Base-by-base conservation (phyloP, 2,797 vertebrate species). In the Neomorphus geoffroyi region DNA sequence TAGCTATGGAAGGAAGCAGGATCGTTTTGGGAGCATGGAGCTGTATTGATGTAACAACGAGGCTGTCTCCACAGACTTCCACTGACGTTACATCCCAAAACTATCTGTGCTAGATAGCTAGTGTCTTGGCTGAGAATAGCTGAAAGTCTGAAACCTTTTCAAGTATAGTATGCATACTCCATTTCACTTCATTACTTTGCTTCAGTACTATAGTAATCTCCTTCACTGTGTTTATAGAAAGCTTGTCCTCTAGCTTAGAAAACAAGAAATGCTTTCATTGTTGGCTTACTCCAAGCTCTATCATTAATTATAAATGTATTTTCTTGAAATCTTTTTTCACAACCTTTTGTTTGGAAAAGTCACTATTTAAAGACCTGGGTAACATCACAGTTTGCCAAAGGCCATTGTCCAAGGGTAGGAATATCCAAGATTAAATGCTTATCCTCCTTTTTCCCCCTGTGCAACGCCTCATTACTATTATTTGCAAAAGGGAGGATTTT, bases 191-290 rank as follows among this genome's bases (percentile, higher is more conserved):
- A 91, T 87, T 66, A 33, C 67, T 65, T 92, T 87, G 54, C 75
- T 87, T 94, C 92, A 82, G 96, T 90, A 78, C 37, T 46, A 57
- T 86, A 74, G 58, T 93, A 97, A 95, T 92, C 86, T 93, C 75
- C 66, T 86, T 96, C 69, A 62, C 33, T 84, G 8, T 90, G 75
- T 91, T 93, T 96, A 92, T 48, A 88, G 77, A 91, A 95, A 80
- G 69, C 62, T 94, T 92, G 72, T 93, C 95, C 92, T 92, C 46
- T 90, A 92, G 73, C 78, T 93, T 96, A 89, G 72, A 90, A 97
- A 96, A 95, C 82, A 96, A 84, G 78, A 96, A 92, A 82, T 87
- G 39, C 60, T 95, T 92, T 90, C 57, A 82, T 88, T 95, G 33
- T 82, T 94, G 80, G 45, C 28, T 93, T 94, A 71, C 93, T 95